Base-by-base conservation (phyloP, 1,140 invertebrate species). In the Panagrolaimus sp. region DNA sequence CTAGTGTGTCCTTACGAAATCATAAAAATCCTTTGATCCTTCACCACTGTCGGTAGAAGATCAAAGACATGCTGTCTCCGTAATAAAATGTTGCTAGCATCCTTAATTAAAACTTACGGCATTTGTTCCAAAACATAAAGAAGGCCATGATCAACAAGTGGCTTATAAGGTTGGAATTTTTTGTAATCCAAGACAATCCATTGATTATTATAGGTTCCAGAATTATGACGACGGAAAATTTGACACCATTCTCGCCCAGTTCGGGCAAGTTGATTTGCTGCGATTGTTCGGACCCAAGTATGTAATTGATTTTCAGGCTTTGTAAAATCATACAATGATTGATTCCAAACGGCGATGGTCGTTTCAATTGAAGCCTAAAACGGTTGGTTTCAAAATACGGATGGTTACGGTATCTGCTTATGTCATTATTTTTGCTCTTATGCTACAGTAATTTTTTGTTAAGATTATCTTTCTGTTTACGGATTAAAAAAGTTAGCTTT, bases 61-160 rank as follows among this genome's bases (percentile, higher is more conserved):
- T 38, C 32, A 38, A 2, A 38, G 32, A 4, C 7, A 7, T 38
- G 2, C 2, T 38, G 2, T 38, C 7, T 38, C 7, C 32, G 32
- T 3, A 5, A 28, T 21, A 28, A 21, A 24, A 43, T 38, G 9
- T 85, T 5, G 86, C 85, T 43, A 87, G 85, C 14, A 88, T 86
- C 21, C 63, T 32, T 14, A 17, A 66, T 26, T 48, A 46, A 58
- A 6, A 87, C 84, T 21, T 88, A 89, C 45, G 91, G 90, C 21
- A 92, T 85, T 82, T 94, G 92, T 83, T 95, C 92, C 4, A 91
- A 83, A 28, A 93, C 86, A 86, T 88, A 89, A 0, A 93, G 82
- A 32, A 90, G 80, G 14, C 75, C 88, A 72, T 87, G 85, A 38
- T 84, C 83, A 28, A 85, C 78, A n/a, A 79, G 78, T 38, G 83